These are phyloP conservation scores for Drosophila rubida DNA, from an alignment of 2,888 invertebrate species.

Conservation along the genomic window DNA sequence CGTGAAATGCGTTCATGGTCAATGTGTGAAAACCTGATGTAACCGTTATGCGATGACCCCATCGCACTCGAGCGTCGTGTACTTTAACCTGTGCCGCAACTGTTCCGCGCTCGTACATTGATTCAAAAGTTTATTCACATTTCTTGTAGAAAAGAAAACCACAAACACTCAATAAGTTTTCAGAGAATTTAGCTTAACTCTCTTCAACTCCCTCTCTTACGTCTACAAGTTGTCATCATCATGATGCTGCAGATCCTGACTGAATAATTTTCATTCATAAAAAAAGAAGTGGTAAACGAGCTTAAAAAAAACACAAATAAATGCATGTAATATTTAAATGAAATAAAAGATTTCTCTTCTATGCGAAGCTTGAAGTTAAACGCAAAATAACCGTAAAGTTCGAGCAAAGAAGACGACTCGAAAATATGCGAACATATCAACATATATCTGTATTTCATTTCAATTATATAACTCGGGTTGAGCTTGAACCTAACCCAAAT, in stretches of 20 bases:
- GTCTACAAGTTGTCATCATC: not conserved
- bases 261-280: constrained; percentile 17
- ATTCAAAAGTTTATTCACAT: constrained; percentile 13
- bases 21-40: constrained; percentile 69
- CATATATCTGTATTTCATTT: not conserved
- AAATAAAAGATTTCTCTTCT: constrained; percentile 28
- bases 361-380: constrained; percentile 6
- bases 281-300: no score
- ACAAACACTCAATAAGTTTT: no score
- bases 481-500: constrained; percentile 14
- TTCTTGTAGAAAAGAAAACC: no score
- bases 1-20: constrained; percentile 77
- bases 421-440: constrained; percentile 3
- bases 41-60: constrained; percentile 55
- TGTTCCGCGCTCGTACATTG: not conserved
- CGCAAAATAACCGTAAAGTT: constrained; percentile 8
- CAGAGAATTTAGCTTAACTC: no score
- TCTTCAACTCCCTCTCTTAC: not conserved
- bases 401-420: constrained; percentile 2
- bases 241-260: not conserved
- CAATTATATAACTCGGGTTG: constrained; percentile 16
- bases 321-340: not conserved
- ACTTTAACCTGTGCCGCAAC: constrained; percentile 6
- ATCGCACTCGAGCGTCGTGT: not conserved
- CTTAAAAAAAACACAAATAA: no score